These are phyloP conservation scores for Drosophila tanythrix DNA, from an alignment of 2,888 invertebrate species.

Conservation along the genomic window DNA sequence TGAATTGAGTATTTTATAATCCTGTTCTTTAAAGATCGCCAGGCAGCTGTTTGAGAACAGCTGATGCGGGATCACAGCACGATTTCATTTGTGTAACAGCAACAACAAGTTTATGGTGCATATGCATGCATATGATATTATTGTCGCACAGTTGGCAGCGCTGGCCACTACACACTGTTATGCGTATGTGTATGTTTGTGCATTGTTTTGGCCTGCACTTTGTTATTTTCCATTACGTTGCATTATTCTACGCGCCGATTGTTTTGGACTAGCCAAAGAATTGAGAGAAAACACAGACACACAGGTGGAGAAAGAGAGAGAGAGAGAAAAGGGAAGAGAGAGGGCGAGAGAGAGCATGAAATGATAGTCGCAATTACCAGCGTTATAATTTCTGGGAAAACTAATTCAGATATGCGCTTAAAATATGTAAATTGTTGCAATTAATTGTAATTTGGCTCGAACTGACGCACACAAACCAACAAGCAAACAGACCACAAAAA, in stretches of 20 bases:
- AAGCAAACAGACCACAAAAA: slow-evolving; percentile 43
- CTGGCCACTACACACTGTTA: slow-evolving; percentile 27
- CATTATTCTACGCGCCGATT: slow-evolving; percentile 44
- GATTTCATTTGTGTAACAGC: slow-evolving; percentile 23
- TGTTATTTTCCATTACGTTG: slow-evolving; percentile 66
- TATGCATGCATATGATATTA: slow-evolving; percentile 45
- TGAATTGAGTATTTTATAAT: slow-evolving; percentile 20
- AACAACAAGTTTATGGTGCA: slow-evolving; percentile 25
- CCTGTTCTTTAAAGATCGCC: slow-evolving; percentile 17
- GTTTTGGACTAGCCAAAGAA: slow-evolving; percentile 35
- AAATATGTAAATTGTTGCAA: slow-evolving; percentile 72
- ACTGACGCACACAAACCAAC: slow-evolving; percentile 39
- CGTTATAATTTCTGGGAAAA: slow-evolving; percentile 45
- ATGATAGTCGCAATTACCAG: slow-evolving; percentile 34
- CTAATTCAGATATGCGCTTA: slow-evolving; percentile 32
- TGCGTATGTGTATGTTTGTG: slow-evolving; percentile 27
- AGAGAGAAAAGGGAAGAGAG: background rate
- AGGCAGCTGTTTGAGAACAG: slow-evolving; percentile 43
- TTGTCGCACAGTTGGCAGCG: slow-evolving; percentile 49
- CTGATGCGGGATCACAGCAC: slow-evolving; percentile 58
- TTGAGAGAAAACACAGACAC: slow-evolving; percentile 15
- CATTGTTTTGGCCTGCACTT: slow-evolving; percentile 63
- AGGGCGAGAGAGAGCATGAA: slow-evolving; percentile 3
- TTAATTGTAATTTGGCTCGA: slow-evolving; percentile 67
- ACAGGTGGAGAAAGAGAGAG: background rate